phyloP scores from a whole-genome alignment of 2,888 invertebrate species.

The Cheiracanthium punctorium region DNA sequence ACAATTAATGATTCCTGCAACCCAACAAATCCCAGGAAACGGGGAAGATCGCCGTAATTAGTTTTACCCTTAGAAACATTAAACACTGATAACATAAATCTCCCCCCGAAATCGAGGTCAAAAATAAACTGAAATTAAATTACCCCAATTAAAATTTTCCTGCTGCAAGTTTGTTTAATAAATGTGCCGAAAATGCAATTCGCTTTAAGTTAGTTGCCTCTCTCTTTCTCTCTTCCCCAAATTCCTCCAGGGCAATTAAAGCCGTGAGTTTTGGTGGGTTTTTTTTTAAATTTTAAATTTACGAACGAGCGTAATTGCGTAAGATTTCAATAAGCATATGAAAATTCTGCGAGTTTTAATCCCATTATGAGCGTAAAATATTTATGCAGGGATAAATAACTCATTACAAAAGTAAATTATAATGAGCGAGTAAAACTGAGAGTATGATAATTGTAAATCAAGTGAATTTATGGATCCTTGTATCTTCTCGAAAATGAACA shows the following conservation, averaged over 20 bases:
- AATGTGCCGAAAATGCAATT: slow-evolving; percentile 27
- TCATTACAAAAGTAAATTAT: background rate
- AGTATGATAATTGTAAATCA: background rate
- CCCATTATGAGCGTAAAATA: background rate
- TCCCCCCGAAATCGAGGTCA: slow-evolving; percentile 7
- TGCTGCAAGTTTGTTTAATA: slow-evolving; percentile 59
- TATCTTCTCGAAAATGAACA: no score
- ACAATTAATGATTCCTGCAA: slow-evolving; percentile 7
- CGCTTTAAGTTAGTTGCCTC: background rate
- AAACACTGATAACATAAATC: slow-evolving; percentile 15
- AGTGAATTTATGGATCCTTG: background rate
- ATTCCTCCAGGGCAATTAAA: slow-evolving; percentile 10
- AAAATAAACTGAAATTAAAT: slow-evolving; percentile 67
- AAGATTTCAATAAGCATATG: slow-evolving; percentile 1
- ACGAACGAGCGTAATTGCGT: background rate
- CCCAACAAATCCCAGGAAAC: background rate
- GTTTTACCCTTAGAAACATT: slow-evolving; percentile 10
- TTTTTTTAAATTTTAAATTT: slow-evolving; percentile 7
- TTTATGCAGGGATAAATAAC: background rate
- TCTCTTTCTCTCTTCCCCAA: background rate
- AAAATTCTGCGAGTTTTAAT: background rate
- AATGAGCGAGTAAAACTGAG: background rate
- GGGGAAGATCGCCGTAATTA: slow-evolving; percentile 7
- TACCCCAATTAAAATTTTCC: slow-evolving; percentile 67
- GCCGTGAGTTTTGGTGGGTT: background rate